These are phyloP conservation scores for Apis laboriosa DNA, from an alignment of 1,140 invertebrate genomes.

Conservation along the genomic window DNA sequence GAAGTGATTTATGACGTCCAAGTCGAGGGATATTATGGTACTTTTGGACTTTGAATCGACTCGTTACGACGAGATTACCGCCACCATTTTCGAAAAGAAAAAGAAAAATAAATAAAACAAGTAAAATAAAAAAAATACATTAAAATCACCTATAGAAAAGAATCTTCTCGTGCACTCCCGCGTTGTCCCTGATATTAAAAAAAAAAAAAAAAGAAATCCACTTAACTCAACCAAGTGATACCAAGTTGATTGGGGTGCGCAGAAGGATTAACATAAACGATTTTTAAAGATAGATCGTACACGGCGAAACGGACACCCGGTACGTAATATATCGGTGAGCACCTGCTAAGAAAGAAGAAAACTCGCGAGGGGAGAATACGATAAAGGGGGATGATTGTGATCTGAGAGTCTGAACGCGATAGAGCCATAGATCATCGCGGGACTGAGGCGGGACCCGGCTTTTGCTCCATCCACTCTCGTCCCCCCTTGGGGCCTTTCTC, in stretches of 20 bases:
- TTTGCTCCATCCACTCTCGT: slow-evolving; percentile 47
- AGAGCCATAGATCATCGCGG: slow-evolving; percentile 76
- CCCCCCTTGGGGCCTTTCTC: slow-evolving; percentile 56
- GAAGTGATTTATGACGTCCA: neutral
- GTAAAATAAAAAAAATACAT: neutral
- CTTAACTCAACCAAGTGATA: neutral
- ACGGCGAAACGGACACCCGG: slow-evolving; percentile 60
- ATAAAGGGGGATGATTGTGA: slow-evolving; percentile 75
- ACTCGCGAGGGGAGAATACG: slow-evolving; percentile 68
- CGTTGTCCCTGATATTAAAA: neutral
- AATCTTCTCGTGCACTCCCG: neutral
- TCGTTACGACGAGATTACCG: neutral
- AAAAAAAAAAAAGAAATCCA: neutral
- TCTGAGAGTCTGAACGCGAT: slow-evolving; percentile 73
- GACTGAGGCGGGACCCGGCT: slow-evolving; percentile 55
- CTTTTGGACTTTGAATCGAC: neutral
- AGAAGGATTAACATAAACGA: neutral
- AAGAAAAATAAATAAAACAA: too few species aligned
- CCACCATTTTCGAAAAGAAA: neutral
- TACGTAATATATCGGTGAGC: slow-evolving; percentile 67
- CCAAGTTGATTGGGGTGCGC: neutral
- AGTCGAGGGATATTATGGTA: neutral
- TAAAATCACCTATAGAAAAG: neutral
- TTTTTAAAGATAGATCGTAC: slow-evolving; percentile 9
- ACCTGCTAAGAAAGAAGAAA: slow-evolving; percentile 71